Evolutionary conservation across 2,113 vertebrate genomes (phyloP), one percentile per base, ranked within the genome.

Genomic region (Hydrochoerus hydrochaeris): DNA sequence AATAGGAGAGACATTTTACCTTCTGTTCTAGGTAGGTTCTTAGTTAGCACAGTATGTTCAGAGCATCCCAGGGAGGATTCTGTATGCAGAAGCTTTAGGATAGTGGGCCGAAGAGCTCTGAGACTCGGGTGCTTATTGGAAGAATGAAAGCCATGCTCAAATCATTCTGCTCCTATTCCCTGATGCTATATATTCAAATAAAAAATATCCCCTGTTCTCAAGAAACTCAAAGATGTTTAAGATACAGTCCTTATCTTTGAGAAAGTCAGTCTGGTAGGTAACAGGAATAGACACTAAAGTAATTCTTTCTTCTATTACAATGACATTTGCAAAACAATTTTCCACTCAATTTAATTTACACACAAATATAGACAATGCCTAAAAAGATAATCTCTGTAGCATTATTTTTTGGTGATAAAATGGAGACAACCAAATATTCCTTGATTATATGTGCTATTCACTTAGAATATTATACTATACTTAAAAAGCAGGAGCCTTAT

Each of bases 91-190:
- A 44, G 3, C 9, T 49, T 4, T 38, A 84, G 16, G 20, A 58
- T 35, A 35, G 4, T 5, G 16, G 2, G 8, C 6, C 30, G 1
- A 35, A 52, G 69, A 10, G 1, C 41, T 10, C 4, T 2, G 57
- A 8, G n/a, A 35, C 7, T 30, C 3, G 1, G 0, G 0, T 30
- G 16, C 28, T 86, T n/a, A 28, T 17, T 20, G 30, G 22, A 46
- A 54, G 84, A 73, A 13, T 8, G 35, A 41, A n/a, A 62, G 10
- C 6, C 28, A 30, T 7, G 13, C 10, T 77, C 32, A 57, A 16
- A 85, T 17, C 54, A 35, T 32, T 89, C 41, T 24, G 16, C 22
- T 77, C 11, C 52, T 85, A 12, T 24, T 77, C 38, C 3, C 1
- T 30, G 13, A 12, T 57, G 7, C 20, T 32, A 20, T 17, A 1